Base-by-base conservation (phyloP, 1,140 invertebrate genomes). In the Drosophila bifasciata region DNA sequence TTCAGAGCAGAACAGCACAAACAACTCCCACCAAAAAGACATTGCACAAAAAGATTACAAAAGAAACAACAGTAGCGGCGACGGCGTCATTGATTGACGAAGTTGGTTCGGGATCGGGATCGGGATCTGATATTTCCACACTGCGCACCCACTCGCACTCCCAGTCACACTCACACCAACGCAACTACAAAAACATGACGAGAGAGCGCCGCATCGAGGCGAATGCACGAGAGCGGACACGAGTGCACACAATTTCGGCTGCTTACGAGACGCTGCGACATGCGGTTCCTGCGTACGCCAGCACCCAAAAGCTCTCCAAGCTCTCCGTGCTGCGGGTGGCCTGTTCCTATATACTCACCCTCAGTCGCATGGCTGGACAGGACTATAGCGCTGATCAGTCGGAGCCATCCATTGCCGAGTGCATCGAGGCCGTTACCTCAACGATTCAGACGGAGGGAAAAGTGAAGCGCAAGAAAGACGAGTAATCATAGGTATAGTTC, bases 161-260 rank as follows among this genome's bases (percentile, higher is more conserved):
- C n/a, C n/a, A n/a, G n/a, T n/a, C n/a, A n/a, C 94, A 96, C 51
- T 64, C 62, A 6, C 44, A 96, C 48, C 96, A 97, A 77, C 94
- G 97, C 64, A 98, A 98, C 90, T 98, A 98, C 91, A 98, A 98
- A 89, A 98, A 98, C 88, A 98, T 98, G 97, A 98, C 97, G 0
- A 92, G 97, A 21, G 97, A 98, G 84, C 93, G 97, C 64, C 92
- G 97, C 28, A 97, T 98, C 79, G 97, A 99, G 91, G 97, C 97
- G 0, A 99, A 99, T 83, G 97, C 97, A 0, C 93, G 97, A 1
- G 97, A 99, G 91, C 92, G 97, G 36, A 97, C 97, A 7, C 93
- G 97, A 43, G 97, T 99, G 1, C 97, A 99, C 91, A 98, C 97
- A 0, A 98, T 99, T 66, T 98, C 97, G 86, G 97, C 97, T 0